phyloP scores from a whole-genome alignment of 2,888 invertebrate species.

The Synergus umbraculus region DNA sequence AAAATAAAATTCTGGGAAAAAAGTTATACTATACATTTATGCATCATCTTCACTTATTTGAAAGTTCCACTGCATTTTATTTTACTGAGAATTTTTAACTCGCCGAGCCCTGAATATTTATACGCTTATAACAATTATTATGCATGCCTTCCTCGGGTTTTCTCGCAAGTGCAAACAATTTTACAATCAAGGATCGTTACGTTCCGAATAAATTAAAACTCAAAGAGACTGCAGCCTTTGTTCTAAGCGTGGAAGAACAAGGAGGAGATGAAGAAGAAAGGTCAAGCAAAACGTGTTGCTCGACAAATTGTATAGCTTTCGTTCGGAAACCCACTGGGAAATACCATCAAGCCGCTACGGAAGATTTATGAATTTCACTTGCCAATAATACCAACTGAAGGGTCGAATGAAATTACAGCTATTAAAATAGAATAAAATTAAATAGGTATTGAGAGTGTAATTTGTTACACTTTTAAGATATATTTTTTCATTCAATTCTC shows the following conservation, averaged over 20 bases:
- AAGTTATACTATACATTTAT: background rate
- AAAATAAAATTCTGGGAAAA: no score
- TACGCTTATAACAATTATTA: background rate
- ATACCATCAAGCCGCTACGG: conserved; percentile 40
- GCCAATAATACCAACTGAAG: background rate
- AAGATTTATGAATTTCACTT: conserved; percentile 57
- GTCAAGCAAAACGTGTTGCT: conserved; percentile 7
- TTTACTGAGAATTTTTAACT: background rate
- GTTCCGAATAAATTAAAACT: background rate
- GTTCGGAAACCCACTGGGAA: background rate
- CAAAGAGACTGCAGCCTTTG: background rate
- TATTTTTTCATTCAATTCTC: no score
- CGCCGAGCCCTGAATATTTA: background rate
- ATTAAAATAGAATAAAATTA: background rate
- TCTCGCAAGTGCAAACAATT: background rate
- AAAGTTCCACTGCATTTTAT: background rate
- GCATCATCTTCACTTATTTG: background rate
- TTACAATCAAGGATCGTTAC: conserved; percentile 4
- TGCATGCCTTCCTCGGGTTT: background rate
- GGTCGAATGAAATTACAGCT: background rate
- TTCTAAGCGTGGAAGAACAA: background rate
- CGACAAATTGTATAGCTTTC: background rate
- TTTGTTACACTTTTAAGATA: background rate
- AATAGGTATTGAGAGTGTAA: background rate
- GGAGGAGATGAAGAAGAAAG: background rate